A percentile compares a stretch with the other conserved stretches of the same genome.
phyloP scores from a whole-genome alignment of 2,888 invertebrate species.

The Eupithecia subfuscata region DNA sequence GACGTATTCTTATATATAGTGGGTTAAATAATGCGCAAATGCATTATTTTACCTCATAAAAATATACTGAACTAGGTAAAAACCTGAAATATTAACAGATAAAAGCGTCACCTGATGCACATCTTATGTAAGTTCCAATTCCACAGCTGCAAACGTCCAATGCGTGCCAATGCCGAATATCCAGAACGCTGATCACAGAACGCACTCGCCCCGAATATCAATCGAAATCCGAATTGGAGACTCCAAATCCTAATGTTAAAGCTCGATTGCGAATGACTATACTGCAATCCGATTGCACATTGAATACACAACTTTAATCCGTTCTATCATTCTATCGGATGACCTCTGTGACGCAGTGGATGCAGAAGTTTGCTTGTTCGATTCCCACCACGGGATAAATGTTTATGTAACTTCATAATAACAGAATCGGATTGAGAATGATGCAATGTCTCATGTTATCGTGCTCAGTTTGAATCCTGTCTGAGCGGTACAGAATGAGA shows the following conservation, averaged over 20 bases:
- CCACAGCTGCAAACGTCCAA: not conserved
- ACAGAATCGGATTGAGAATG: not conserved
- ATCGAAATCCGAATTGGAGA: not conserved
- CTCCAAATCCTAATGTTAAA: slow-evolving; percentile 5
- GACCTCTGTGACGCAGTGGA: not conserved
- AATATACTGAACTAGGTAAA: too few species aligned
- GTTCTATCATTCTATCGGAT: not conserved
- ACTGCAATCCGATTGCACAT: not conserved
- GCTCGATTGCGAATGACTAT: not conserved
- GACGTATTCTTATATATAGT: too few species aligned
- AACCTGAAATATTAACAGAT: too few species aligned
- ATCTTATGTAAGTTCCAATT: too few species aligned
- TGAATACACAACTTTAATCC: not conserved
- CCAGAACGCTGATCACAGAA: not conserved
- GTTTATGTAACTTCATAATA: too few species aligned
- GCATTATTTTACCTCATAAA: too few species aligned
- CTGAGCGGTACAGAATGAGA: not conserved
- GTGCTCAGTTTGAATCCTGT: not conserved
- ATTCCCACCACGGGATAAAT: too few species aligned
- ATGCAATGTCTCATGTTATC: not conserved
- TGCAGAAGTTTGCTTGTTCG: not conserved
- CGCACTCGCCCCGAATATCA: not conserved
- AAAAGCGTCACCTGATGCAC: too few species aligned
- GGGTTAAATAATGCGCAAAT: too few species aligned
- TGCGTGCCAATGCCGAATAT: not conserved